A percentile compares a stretch with the other conserved stretches of the same genome.
Conservation (phyloP, 2,113 vertebrate genomes). For the Paedocypris sp. region DNA sequence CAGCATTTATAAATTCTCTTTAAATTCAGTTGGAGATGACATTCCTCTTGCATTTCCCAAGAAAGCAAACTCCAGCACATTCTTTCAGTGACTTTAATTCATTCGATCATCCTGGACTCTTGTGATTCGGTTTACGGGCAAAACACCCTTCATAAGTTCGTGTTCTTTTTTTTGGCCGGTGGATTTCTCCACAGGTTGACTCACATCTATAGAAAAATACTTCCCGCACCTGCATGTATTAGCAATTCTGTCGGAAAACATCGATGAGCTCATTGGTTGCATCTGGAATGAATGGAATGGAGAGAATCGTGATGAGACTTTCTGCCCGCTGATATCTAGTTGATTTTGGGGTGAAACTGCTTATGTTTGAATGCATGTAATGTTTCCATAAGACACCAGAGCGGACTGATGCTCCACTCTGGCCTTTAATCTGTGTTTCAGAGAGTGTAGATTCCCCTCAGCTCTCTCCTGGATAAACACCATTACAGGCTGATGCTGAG, state of each 20-base stretch:
- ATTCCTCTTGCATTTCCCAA: too few relatives aligned
- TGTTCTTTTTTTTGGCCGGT: too few relatives aligned
- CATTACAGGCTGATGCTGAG: slow-evolving; percentile 37
- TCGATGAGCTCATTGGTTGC: slow-evolving; percentile 12
- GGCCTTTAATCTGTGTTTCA: slow-evolving; percentile 20
- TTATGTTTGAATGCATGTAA: slow-evolving; percentile 15
- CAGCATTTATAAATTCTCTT: too few relatives aligned
- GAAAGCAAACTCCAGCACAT: too few relatives aligned
- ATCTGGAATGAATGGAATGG: slow-evolving; percentile 17
- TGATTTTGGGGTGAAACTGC: slow-evolving; percentile 26
- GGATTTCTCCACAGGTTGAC: not conserved
- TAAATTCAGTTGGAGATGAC: too few relatives aligned
- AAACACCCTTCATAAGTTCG: too few relatives aligned
- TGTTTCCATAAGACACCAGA: slow-evolving; percentile 33
- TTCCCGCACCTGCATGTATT: not conserved
- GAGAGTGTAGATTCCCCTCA: slow-evolving; percentile 24
- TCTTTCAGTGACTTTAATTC: too few relatives aligned
- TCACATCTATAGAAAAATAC: not conserved
- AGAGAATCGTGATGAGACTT: slow-evolving; percentile 8
- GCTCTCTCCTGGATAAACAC: slow-evolving; percentile 33
- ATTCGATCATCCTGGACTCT: too few relatives aligned
- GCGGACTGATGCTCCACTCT: slow-evolving; percentile 19
- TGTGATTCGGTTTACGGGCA: too few relatives aligned
- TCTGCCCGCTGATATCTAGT: slow-evolving; percentile 12
- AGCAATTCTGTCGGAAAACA: not conserved